Evolutionary conservation across 2,888 invertebrate species (phyloP), one percentile per base, ranked within the genome.

Genomic region (Tipula confusa): DNA sequence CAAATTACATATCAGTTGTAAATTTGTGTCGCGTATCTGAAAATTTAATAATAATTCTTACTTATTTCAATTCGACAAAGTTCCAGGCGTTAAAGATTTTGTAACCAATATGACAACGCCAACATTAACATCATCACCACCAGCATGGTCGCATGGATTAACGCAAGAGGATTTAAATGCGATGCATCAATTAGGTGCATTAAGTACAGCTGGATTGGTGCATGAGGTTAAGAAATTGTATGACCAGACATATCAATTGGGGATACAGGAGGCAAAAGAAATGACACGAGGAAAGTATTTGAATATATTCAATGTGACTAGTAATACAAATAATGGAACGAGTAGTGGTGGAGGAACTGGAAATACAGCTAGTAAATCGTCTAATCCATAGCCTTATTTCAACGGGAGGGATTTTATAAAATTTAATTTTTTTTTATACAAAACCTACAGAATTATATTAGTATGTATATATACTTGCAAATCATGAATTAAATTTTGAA

Each of bases 271-370:
- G 90, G 95, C 97, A 0, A 96, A 97, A 88, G 98, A 98, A 91
- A 97, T 98, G 95, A 98, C 98, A 0, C 91, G 98, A 86, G 98
- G 98, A 64, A 97, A 97, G 90, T 96, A 97, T 89, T 91, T 98
- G 85, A 96, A 97, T 88, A 95, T 98, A 87, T 95, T 95, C 87
- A 64, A 64, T 64, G 64, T n/a, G n/a, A n/a, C 64, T 2, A 64
- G 24, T 64, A 24, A 11, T 64, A 91, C 89, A 85, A 87, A 24
- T 4, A 33, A 18, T 33, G 33, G 33, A 0, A 18, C 31, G 5
- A 80, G 80, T 80, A 80, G 80, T 29, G 9, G 7, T n/a, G 64
- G 64, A 7, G 64, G 43, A 15, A 15, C 64, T 64, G 64, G 64
- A 9, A 64, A 24, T 64, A 13, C 64, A 1, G 11, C 24, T 24